Percentiles rank a stretch among this genome's conserved stretches.
These are phyloP conservation scores for Ornithorhynchus anatinus DNA, from an alignment of 2,113 vertebrate genomes.

Conservation along the genomic window DNA sequence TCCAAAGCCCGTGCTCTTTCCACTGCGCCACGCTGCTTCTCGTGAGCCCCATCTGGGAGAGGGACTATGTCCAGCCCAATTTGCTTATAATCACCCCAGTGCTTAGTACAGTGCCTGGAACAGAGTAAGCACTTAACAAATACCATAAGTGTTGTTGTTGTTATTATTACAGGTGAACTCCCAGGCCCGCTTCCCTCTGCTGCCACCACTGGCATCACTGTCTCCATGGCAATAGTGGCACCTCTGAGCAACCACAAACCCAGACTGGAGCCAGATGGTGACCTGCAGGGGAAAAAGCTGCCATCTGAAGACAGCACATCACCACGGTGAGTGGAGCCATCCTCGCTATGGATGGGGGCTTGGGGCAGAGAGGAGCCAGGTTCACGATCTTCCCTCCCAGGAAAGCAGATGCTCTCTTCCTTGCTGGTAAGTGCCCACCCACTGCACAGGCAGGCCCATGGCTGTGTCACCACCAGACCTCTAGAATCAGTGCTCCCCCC, in stretches of 20 bases:
- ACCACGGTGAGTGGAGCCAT: constrained; percentile 37
- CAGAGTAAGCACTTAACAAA: neutral
- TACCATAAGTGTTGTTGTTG: neutral
- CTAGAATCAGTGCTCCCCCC: no score
- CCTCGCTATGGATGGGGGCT: neutral
- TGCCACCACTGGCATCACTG: neutral
- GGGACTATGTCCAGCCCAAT: neutral
- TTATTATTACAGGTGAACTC: constrained; percentile 23
- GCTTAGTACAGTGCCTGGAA: neutral
- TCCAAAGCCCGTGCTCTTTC: no score
- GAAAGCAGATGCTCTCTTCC: neutral
- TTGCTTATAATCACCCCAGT: neutral
- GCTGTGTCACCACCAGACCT: no score
- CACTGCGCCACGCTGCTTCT: no score
- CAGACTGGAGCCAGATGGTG: neutral
- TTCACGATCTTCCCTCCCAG: neutral
- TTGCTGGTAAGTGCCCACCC: neutral
- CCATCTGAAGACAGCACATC: neutral
- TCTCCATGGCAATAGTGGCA: constrained; percentile 23
- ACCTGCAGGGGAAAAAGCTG: neutral
- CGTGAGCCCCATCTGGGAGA: no score
- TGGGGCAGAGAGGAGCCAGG: no score
- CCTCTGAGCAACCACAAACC: neutral
- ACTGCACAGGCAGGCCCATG: neutral
- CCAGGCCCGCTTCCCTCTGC: neutral